phyloP scores from a whole-genome alignment of 2,797 vertebrate genomes.

The Monodelphis domestica region DNA sequence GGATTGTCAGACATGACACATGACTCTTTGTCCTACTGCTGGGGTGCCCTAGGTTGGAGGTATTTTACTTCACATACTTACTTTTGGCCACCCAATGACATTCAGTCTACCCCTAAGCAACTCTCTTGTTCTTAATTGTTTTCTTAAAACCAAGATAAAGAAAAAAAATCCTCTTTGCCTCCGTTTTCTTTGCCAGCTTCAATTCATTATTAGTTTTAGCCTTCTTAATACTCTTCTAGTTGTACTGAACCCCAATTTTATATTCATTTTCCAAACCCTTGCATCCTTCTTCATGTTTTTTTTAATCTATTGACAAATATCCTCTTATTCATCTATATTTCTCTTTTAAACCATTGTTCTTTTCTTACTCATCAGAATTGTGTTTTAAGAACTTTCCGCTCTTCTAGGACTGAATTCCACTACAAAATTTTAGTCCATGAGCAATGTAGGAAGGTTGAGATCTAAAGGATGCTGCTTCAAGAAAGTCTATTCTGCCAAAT shows the following conservation, averaged over 20 bases:
- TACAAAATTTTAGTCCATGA: background rate
- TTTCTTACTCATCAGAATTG: background rate
- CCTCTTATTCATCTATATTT: background rate
- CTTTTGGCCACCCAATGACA: background rate
- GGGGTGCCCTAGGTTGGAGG: no score
- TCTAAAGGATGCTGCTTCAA: background rate
- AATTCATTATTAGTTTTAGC: background rate
- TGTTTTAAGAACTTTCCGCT: background rate
- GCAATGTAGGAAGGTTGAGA: background rate
- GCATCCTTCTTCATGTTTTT: background rate
- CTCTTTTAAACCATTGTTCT: background rate
- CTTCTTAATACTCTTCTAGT: background rate
- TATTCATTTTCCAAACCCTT: background rate
- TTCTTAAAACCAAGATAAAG: background rate
- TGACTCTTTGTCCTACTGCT: no score
- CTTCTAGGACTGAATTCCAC: background rate
- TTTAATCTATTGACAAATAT: background rate
- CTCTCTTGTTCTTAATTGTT: background rate
- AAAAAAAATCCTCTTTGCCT: background rate
- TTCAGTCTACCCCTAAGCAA: background rate
- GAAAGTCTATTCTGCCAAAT: background rate
- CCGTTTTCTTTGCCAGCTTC: background rate
- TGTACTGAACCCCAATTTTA: background rate
- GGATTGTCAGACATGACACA: no score
- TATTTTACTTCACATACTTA: no score